phyloP scores from a whole-genome alignment of 1,140 invertebrate genomes.

The Leptopilina clavipes region DNA sequence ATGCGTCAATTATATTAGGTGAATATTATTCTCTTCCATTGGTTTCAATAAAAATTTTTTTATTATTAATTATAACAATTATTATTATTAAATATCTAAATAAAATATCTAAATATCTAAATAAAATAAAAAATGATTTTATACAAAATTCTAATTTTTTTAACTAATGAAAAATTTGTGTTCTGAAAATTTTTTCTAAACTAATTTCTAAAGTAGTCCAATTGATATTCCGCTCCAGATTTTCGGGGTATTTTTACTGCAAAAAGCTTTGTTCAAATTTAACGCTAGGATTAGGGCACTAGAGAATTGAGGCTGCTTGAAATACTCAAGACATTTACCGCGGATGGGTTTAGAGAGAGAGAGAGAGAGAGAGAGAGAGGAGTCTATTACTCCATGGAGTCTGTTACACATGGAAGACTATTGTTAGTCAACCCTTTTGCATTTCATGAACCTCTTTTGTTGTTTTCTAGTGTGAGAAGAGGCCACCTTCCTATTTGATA shows the following conservation, averaged over 20 bases:
- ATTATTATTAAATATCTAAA: too few relatives aligned
- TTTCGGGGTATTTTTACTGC: conserved; percentile 17
- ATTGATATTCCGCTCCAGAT: conserved; percentile 21
- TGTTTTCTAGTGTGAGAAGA: neutral
- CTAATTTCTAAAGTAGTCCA: neutral
- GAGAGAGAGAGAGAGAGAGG: too few relatives aligned
- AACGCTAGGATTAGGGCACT: neutral
- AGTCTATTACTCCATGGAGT: neutral
- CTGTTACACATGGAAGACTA: conserved; percentile 9
- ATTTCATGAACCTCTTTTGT: conserved; percentile 20
- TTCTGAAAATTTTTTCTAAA: conserved; percentile 1
- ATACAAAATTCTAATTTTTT: neutral
- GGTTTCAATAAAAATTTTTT: too few relatives aligned
- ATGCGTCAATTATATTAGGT: conserved; percentile 92
- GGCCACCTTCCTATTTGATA: neutral
- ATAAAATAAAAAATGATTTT: too few relatives aligned
- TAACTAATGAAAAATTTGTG: neutral
- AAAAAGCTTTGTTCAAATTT: conserved; percentile 21
- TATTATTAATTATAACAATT: too few relatives aligned
- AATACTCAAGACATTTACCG: neutral
- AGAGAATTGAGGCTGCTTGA: neutral
- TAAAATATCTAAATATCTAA: too few relatives aligned
- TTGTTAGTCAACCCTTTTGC: conserved; percentile 21
- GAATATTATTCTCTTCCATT: too few relatives aligned
- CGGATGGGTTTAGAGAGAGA: neutral